Evolutionary conservation across 2,888 invertebrate species (phyloP), one percentile per base, ranked within the genome.

Genomic region (Drosophila borealis): DNA sequence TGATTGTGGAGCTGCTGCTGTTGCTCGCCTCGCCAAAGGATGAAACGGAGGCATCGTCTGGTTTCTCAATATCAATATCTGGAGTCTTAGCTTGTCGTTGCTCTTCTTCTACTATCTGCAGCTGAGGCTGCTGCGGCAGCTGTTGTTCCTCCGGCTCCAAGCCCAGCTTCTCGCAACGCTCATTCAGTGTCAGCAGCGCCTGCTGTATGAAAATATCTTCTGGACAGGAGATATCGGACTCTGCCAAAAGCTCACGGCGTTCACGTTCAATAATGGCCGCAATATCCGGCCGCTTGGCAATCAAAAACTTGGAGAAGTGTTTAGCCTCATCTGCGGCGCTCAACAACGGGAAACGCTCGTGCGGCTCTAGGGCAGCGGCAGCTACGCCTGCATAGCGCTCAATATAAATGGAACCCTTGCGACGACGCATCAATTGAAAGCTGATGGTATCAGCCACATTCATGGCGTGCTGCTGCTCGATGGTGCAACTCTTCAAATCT

Each of bases 131-230:
- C 19, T 19, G 57, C 10, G 9, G 29, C 1, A 50, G 61, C 6
- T 51, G 65, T 11, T 68, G 77, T n/a, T 87, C 83, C 5, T 74
- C 72, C 11, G 66, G 65, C 39, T 86, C 72, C 19, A 88, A 69
- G 17, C 78, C 83, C n/a, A 92, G 57, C 57, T 83, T 83, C 5
- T 77, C 74, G 17, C 82, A 75, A 3, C 92, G 81, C 45, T 90
- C 89, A 6, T 89, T 93, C 9, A 97, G 93, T 90, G 96, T 94
- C 53, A 94, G 92, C 53, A 98, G 92, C 13, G 98, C 98, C 92
- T 97, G 95, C 90, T 98, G 95, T 75, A 98, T 95, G 89, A 96
- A 98, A 81, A 96, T 95, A 86, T 95, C 94, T 93, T 98, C 98
- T 1, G 97, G 96, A 84, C 95, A 95, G 75, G 95, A 94, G 78